Evolutionary conservation across 37 sponge, comb jelly and placozoan species (phyloP), one percentile per base, ranked within the genome.

Genomic region (Bolinopsis microptera): DNA sequence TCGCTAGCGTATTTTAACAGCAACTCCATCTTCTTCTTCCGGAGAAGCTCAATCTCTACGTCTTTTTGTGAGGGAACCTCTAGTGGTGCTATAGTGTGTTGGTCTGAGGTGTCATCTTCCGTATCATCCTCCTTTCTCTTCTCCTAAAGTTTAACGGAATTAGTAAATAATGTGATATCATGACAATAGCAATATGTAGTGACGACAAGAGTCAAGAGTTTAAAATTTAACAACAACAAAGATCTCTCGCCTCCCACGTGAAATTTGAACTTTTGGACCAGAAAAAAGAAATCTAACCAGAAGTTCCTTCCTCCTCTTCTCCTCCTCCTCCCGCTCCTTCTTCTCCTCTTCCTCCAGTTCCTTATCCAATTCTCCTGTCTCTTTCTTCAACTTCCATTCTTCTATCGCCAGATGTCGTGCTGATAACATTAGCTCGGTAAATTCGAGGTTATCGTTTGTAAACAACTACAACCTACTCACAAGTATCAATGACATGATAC

Each of bases 1-100:
- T 98, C 97, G 93, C 96, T 97, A 23, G 97, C 95, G 90, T 98
- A 98, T 93, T 94, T 96, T 41, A 96, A 94, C 61, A 98, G 82
- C 32, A 98, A 96, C 70, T 98, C 97, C 95, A 96, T 83, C 30
- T 98, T 98, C 94, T 95, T 96, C 92, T 96, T 95, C 26, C 93
- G 76, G 21, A 98, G 83, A 69, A 98, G 88, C 95, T 96, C 95
- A 32, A 97, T 93, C 48, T 98, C 98, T 39, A 97, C 96, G 69
- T 98, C 97, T 68, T 97, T 41, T 72, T 98, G 98, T 1, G 97
- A 96, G 27, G 98, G 98, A 28, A 95, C 94, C 31, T 92, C 38
- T 23, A 93, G 28, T 41, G 38, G 86, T 25, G 32, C 35, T 75
- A 95, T 94, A 8, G 94, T 35, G 3, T 93, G 94, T 30, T 96